Conservation (phyloP, 2,888 invertebrate species). For the Sphaerophoria rueppellii region DNA sequence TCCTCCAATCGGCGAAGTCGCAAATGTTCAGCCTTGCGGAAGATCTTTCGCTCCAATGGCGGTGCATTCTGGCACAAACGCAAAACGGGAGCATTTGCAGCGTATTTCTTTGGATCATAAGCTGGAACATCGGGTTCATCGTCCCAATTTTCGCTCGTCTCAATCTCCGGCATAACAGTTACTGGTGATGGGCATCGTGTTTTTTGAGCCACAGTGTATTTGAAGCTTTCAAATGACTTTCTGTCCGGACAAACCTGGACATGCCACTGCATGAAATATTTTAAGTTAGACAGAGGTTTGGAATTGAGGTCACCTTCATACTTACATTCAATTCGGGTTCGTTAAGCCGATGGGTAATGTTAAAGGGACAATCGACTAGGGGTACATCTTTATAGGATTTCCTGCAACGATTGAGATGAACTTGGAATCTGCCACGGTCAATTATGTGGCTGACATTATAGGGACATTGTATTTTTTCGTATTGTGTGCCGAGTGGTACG, state of each 20-base stretch:
- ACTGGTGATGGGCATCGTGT: slow-evolving; percentile 40
- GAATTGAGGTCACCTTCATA: background rate
- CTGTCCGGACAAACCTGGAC: slow-evolving; percentile 73
- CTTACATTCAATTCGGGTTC: slow-evolving; percentile 80
- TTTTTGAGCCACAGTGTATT: slow-evolving; percentile 29
- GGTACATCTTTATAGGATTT: slow-evolving; percentile 80
- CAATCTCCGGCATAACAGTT: slow-evolving; percentile 65
- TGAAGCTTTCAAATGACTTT: slow-evolving; percentile 74
- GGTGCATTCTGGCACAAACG: slow-evolving; percentile 75
- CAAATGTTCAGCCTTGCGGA: slow-evolving; percentile 75
- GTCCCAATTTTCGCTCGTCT: slow-evolving; percentile 75
- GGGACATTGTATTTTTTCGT: slow-evolving; percentile 82
- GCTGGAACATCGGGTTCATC: slow-evolving; percentile 73
- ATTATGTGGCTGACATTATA: slow-evolving; percentile 83
- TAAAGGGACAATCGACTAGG: slow-evolving; percentile 82
- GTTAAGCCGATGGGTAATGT: slow-evolving; percentile 82
- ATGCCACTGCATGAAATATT: slow-evolving; percentile 72
- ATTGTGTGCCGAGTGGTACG: slow-evolving; percentile 61
- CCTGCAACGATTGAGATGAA: slow-evolving; percentile 83
- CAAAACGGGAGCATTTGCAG: slow-evolving; percentile 74
- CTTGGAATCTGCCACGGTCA: slow-evolving; percentile 82
- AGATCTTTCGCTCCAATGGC: slow-evolving; percentile 74
- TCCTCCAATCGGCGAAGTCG: slow-evolving; percentile 68
- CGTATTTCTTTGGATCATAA: slow-evolving; percentile 75
- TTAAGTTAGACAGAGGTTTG: background rate